Evolutionary conservation across 2,797 vertebrate genomes (phyloP).

Genomic region (Decapterus maruadsi): DNA sequence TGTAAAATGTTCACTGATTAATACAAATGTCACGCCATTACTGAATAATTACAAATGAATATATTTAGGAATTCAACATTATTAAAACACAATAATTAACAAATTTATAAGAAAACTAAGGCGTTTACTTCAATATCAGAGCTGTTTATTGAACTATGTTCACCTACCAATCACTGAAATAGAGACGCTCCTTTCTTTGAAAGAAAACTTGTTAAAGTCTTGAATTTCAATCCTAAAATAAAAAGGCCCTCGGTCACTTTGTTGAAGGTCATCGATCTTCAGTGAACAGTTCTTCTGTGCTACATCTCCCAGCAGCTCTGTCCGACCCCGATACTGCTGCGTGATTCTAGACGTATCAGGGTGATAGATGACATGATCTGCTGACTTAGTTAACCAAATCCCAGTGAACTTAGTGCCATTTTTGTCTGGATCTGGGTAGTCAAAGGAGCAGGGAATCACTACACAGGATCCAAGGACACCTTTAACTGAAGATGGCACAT

Average conservation of each 20-base stretch:
- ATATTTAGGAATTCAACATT: background rate
- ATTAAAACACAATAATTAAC: background rate
- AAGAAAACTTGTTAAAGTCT: slow-evolving; percentile 56
- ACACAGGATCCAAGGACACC: slow-evolving; percentile 80
- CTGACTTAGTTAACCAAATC: slow-evolving; percentile 59
- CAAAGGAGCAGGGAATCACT: slow-evolving; percentile 80
- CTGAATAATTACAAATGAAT: too few relatives aligned
- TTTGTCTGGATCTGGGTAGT: slow-evolving; percentile 49
- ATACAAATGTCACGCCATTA: background rate
- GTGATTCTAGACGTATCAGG: slow-evolving; percentile 25
- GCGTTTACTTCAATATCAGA: background rate
- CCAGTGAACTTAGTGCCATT: slow-evolving; percentile 42
- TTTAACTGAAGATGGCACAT: slow-evolving; percentile 60
- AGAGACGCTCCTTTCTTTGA: background rate
- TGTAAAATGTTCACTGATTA: background rate
- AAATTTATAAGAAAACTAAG: background rate
- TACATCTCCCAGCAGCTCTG: slow-evolving; percentile 72
- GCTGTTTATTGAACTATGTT: background rate
- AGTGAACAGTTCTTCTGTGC: slow-evolving; percentile 74
- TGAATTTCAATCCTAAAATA: slow-evolving; percentile 79
- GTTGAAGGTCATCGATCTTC: slow-evolving; percentile 70
- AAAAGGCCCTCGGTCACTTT: slow-evolving; percentile 67
- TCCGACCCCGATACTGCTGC: slow-evolving; percentile 48
- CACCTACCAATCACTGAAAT: slow-evolving; percentile 75
- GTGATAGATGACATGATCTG: slow-evolving; percentile 50